These are phyloP conservation scores for Stenodera caucasica DNA, from an alignment of 2,888 invertebrate genomes.

Conservation along the genomic window DNA sequence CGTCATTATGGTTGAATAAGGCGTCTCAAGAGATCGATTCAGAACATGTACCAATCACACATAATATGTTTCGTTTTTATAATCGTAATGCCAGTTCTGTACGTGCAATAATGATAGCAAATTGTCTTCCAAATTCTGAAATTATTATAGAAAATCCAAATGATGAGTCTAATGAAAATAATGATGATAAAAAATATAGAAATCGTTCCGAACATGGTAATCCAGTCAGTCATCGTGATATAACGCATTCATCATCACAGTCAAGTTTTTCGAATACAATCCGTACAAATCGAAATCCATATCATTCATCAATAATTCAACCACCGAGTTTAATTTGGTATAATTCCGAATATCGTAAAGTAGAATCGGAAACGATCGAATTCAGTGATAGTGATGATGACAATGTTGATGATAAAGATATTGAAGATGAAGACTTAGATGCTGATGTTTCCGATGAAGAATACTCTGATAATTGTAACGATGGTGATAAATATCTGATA, in stretches of 20 bases:
- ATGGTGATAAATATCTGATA: slow-evolving; percentile 69
- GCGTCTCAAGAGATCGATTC: slow-evolving; percentile 79
- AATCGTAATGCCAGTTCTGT: slow-evolving; percentile 81
- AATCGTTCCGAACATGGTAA: slow-evolving; percentile 55
- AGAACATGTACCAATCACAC: slow-evolving; percentile 77
- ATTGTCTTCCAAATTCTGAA: slow-evolving; percentile 61
- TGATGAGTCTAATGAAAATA: slow-evolving; percentile 39
- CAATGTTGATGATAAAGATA: slow-evolving; percentile 41
- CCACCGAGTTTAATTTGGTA: slow-evolving; percentile 61
- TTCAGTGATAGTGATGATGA: slow-evolving; percentile 31
- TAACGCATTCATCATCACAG: slow-evolving; percentile 30
- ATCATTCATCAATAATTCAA: background rate
- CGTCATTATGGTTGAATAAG: slow-evolving; percentile 79
- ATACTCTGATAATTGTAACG: slow-evolving; percentile 31
- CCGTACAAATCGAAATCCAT: background rate
- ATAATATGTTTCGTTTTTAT: slow-evolving; percentile 70
- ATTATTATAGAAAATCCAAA: slow-evolving; percentile 35
- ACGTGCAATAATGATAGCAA: slow-evolving; percentile 74
- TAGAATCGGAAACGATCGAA: slow-evolving; percentile 51
- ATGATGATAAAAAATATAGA: slow-evolving; percentile 29
- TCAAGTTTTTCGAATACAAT: slow-evolving; percentile 2
- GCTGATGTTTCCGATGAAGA: slow-evolving; percentile 38
- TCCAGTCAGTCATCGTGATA: slow-evolving; percentile 60
- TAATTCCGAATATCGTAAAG: slow-evolving; percentile 64
- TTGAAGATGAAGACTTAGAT: slow-evolving; percentile 36